Evolutionary conservation across 2,113 vertebrate species (phyloP).

Genomic region (Rhinopomastus cyanomelas): DNA sequence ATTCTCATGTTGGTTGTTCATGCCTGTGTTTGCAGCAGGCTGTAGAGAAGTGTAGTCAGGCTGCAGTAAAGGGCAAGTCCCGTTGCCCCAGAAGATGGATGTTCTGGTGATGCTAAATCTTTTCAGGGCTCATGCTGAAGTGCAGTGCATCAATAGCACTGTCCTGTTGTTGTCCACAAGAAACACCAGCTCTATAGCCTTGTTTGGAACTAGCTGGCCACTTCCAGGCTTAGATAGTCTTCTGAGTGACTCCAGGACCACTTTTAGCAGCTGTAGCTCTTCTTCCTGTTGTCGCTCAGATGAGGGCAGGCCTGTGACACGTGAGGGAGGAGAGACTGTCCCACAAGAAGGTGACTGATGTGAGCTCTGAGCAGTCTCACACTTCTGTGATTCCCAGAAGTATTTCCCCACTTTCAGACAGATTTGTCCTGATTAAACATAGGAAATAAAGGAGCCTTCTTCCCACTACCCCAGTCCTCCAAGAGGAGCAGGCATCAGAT

Average conservation of each 20-base stretch:
- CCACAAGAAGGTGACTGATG: not conserved
- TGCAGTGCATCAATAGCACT: not conserved
- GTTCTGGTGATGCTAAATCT: not conserved
- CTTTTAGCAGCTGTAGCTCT: accelerated
- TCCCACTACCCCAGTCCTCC: not conserved
- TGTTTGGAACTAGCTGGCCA: not conserved
- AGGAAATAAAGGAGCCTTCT: not conserved
- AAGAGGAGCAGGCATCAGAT: accelerated
- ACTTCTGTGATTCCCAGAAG: not conserved
- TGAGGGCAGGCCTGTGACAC: not conserved
- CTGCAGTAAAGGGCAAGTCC: not conserved
- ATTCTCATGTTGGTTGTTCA: not conserved
- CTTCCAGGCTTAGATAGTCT: not conserved
- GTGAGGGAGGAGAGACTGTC: not conserved
- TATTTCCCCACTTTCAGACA: not conserved
- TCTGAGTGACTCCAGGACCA: not conserved
- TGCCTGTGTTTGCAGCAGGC: not conserved
- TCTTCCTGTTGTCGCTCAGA: not conserved
- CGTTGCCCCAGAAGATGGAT: not conserved
- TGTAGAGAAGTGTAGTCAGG: not conserved
- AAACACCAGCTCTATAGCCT: not conserved
- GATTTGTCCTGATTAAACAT: not conserved
- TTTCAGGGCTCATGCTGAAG: not conserved
- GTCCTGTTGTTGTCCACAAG: not conserved
- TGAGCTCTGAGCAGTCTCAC: not conserved